Evolutionary conservation across 1,140 invertebrate species (phyloP).

Genomic region (Heliconius nattereri): DNA sequence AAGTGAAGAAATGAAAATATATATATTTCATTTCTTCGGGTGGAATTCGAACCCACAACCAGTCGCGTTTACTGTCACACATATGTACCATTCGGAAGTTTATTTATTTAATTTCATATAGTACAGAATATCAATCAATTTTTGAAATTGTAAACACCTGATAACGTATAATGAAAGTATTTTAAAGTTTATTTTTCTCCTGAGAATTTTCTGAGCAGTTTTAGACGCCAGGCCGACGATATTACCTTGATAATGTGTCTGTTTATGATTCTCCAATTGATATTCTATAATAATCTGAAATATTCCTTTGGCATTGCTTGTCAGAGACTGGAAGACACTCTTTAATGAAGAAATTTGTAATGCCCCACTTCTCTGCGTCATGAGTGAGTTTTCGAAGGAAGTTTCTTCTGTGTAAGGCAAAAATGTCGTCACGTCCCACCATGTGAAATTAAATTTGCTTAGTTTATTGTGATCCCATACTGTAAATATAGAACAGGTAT

Average conservation of each 20-base stretch:
- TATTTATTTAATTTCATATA: no score
- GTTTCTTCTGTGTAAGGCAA: conserved; percentile 92
- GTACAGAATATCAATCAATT: no score
- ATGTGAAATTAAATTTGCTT: conserved; percentile 92
- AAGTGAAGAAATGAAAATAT: no score
- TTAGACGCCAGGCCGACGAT: no score
- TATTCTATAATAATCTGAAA: conserved; percentile 91
- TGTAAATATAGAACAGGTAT: conserved; percentile 67
- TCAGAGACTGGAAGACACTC: conserved; percentile 94
- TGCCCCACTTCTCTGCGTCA: conserved; percentile 89
- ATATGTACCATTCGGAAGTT: no score
- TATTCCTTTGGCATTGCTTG: conserved; percentile 92
- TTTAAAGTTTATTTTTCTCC: no score
- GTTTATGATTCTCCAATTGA: conserved; percentile 88
- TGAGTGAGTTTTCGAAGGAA: conserved; percentile 91
- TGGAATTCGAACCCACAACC: no score
- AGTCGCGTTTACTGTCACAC: no score
- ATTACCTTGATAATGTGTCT: conserved; percentile 87
- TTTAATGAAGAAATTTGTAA: conserved; percentile 91
- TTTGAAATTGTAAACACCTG: no score
- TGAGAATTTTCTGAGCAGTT: no score
- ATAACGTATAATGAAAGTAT: no score
- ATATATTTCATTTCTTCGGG: no score
- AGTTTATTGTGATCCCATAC: conserved; percentile 94
- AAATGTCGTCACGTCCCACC: conserved; percentile 94